A percentile compares a stretch with the other conserved stretches of the same genome.
phyloP scores from a whole-genome alignment of 2,888 invertebrate genomes.

The Notodonta ziczac region DNA sequence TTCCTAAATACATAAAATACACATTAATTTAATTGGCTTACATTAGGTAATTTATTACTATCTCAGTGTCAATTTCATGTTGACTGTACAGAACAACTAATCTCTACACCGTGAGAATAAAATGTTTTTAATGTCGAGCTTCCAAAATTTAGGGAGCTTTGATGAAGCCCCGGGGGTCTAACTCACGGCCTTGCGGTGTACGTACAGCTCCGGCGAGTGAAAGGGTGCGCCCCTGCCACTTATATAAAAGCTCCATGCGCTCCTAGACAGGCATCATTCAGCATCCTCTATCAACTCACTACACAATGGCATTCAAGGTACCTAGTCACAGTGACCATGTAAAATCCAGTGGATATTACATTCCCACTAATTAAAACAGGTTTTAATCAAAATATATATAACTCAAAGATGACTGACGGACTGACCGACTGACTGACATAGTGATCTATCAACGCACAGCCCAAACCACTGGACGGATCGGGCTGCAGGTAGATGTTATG shows the following conservation, averaged over 20 bases:
- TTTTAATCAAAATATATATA: too few relatives aligned
- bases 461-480: too few relatives aligned
- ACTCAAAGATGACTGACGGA: too few relatives aligned
- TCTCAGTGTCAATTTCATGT: not conserved
- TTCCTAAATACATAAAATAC: not conserved
- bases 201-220: slow-evolving; percentile 60
- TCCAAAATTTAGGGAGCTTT: slow-evolving; percentile 42
- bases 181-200: slow-evolving; percentile 65
- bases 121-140: slow-evolving; percentile 9
- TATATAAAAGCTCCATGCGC: slow-evolving; percentile 73
- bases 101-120: not conserved
- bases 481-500: too few relatives aligned
- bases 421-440: too few relatives aligned
- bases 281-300: slow-evolving; percentile 63
- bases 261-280: slow-evolving; percentile 72
- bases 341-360: slow-evolving; percentile 11
- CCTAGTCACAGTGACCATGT: slow-evolving; percentile 19
- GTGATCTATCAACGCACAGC: too few relatives aligned
- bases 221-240: slow-evolving; percentile 73
- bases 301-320: slow-evolving; percentile 81
- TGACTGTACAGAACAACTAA: too few relatives aligned
- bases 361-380: slow-evolving; percentile 2
- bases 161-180: slow-evolving; percentile 60
- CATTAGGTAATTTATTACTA: not conserved
- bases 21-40: not conserved